Conservation (phyloP, 2,113 vertebrate species). For the Halichoeres trimaculatus region DNA sequence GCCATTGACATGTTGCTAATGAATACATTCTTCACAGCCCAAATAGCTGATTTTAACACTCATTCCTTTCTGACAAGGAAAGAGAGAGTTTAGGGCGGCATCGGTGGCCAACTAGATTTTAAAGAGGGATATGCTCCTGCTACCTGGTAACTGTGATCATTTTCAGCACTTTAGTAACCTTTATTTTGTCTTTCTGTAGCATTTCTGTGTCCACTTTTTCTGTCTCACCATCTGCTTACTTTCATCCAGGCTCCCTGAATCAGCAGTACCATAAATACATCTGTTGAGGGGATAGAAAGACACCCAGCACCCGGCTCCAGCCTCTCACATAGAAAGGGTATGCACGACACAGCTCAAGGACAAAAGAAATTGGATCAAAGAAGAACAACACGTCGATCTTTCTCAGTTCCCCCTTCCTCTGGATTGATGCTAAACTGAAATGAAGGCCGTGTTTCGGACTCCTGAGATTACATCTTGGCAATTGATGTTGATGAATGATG, state of each 20-base stretch:
- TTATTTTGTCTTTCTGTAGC: neutral
- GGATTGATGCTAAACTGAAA: neutral
- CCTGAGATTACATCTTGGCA: neutral
- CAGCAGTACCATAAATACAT: conserved; percentile 5
- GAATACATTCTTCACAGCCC: too few species aligned
- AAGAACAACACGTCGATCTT: neutral
- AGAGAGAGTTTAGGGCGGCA: too few species aligned
- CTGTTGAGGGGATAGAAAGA: neutral
- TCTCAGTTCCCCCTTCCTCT: neutral
- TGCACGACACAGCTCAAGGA: neutral
- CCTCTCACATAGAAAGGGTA: neutral
- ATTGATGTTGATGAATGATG: neutral
- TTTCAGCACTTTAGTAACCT: too few species aligned
- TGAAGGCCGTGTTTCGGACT: neutral
- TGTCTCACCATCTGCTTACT: conserved; percentile 24
- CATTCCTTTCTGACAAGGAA: too few species aligned
- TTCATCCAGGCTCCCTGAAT: conserved; percentile 1
- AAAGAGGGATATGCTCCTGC: too few species aligned
- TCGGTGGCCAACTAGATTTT: too few species aligned
- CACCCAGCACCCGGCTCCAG: neutral
- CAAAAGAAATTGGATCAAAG: neutral
- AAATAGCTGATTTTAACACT: too few species aligned
- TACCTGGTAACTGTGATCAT: too few species aligned
- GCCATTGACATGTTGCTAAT: too few species aligned
- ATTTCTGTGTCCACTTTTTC: neutral